These are phyloP conservation scores for Atta texana DNA, from an alignment of 1,140 invertebrate species.

Conservation along the genomic window DNA sequence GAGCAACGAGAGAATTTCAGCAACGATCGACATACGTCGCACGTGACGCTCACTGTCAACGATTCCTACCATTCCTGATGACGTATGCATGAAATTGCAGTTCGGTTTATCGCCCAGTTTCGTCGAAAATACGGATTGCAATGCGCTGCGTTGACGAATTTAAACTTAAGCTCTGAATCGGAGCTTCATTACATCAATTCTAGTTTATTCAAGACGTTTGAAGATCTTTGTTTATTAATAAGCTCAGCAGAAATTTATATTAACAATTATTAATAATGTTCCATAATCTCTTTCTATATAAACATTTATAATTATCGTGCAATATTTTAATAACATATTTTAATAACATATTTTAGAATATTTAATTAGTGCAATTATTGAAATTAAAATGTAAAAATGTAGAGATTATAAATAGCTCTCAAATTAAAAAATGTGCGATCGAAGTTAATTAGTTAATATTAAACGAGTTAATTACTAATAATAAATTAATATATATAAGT, in stretches of 20 bases:
- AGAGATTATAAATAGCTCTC: background rate
- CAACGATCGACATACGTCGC: slow-evolving; percentile 71
- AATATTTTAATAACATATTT: slow-evolving; percentile 10
- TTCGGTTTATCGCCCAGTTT: slow-evolving; percentile 61
- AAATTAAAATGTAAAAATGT: background rate
- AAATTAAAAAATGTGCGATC: background rate
- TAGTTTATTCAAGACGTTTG: background rate
- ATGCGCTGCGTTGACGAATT: slow-evolving; percentile 29
- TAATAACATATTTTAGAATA: too few species aligned
- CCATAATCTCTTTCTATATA: background rate
- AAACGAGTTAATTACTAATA: background rate
- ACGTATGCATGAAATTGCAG: slow-evolving; percentile 75
- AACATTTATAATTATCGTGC: background rate
- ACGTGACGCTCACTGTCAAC: slow-evolving; percentile 63
- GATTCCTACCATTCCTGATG: slow-evolving; percentile 65
- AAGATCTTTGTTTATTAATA: slow-evolving; percentile 12
- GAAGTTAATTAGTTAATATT: background rate
- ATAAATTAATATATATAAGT: background rate
- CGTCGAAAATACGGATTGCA: slow-evolving; percentile 62
- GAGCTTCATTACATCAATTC: background rate
- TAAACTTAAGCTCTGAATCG: background rate
- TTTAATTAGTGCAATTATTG: background rate
- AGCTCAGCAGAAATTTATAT: background rate
- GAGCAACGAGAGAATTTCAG: slow-evolving; percentile 68
- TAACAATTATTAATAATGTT: background rate